Evolutionary conservation across 2,888 invertebrate genomes (phyloP).

Genomic region (Drosophila multiciliata): DNA sequence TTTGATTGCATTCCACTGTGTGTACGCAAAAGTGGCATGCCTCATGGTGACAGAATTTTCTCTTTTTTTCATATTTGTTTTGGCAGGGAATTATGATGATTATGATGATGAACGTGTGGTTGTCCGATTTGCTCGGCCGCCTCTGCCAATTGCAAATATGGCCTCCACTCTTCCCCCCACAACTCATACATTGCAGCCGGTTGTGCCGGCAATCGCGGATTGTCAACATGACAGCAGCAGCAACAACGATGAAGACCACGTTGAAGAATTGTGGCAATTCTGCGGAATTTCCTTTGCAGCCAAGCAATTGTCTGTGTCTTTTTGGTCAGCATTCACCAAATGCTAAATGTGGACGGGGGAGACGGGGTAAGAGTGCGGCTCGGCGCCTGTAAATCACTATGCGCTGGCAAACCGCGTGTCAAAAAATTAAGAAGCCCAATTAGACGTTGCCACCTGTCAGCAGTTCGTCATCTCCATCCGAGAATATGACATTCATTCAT

Average conservation of each 20-base stretch:
- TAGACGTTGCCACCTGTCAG: conserved; percentile 85
- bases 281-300: conserved; percentile 55
- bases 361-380: neutral
- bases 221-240: conserved; percentile 55
- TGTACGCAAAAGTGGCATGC: conserved; percentile 34
- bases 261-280: conserved; percentile 59
- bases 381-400: conserved; percentile 65
- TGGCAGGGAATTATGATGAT: conserved; percentile 83
- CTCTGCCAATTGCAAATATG: conserved; percentile 64
- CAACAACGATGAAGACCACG: conserved; percentile 19
- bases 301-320: conserved; percentile 70
- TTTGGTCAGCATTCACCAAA: conserved; percentile 19
- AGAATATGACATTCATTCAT: conserved; percentile 81
- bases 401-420: conserved; percentile 69
- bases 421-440: conserved; percentile 84
- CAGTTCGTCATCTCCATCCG: conserved; percentile 84
- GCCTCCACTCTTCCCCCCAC: neutral
- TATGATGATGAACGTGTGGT: conserved; percentile 82
- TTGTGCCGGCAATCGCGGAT: conserved; percentile 38
- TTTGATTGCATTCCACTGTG: conserved; percentile 42
- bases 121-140: conserved; percentile 71
- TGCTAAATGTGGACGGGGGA: neutral
- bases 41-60: conserved; percentile 46
- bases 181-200: neutral
- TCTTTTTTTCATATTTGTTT: conserved; percentile 42